A percentile compares a stretch with the other conserved stretches of the same genome.
Conservation (phyloP, 2,113 vertebrate species). For the Tamias sibiricus region DNA sequence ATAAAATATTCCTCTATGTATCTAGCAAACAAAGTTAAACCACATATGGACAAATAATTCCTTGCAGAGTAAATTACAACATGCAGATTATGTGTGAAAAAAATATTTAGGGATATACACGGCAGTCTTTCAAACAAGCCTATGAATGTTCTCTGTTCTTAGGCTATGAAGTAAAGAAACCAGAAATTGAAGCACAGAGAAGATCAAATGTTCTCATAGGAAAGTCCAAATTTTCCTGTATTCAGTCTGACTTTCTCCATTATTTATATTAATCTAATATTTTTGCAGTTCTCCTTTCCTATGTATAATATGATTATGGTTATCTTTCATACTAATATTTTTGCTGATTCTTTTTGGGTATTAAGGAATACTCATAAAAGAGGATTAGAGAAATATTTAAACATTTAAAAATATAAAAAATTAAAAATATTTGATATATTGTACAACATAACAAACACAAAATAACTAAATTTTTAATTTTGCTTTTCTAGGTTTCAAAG, state of each 20-base stretch:
- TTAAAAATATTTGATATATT: background rate
- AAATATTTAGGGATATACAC: background rate
- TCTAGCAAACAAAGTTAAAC: background rate
- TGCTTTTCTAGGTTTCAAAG: background rate
- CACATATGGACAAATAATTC: background rate
- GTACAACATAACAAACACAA: background rate
- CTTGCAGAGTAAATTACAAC: background rate
- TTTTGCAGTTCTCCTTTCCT: background rate
- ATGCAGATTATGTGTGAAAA: background rate
- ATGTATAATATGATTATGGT: background rate
- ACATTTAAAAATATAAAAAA: background rate
- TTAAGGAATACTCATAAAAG: background rate
- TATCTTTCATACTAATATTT: background rate
- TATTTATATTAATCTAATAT: background rate
- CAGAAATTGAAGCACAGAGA: background rate
- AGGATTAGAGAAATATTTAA: background rate
- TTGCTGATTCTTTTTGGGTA: background rate
- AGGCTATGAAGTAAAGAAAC: background rate
- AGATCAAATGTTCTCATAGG: background rate
- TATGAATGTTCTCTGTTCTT: background rate
- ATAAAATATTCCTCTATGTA: background rate
- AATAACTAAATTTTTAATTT: background rate
- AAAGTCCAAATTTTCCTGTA: fast-evolving
- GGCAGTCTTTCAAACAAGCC: background rate
- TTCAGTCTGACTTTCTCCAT: background rate